Conservation (phyloP, 2,888 invertebrate genomes). For the Leptopilina myrica region DNA sequence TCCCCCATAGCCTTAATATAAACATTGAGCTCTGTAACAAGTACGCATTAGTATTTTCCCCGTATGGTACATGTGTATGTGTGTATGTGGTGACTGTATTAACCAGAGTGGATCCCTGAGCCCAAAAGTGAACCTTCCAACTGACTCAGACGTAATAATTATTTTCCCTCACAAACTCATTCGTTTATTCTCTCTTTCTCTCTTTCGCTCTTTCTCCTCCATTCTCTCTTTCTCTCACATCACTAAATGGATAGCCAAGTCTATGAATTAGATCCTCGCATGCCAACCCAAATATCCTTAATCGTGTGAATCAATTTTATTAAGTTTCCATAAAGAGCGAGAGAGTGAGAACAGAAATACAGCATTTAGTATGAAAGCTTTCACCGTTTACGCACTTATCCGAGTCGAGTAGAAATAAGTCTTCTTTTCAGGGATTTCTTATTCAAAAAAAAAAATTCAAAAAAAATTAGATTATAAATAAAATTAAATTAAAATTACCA, state of each 20-base stretch:
- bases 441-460: too few species aligned
- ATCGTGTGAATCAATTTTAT: constrained; percentile 8
- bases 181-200: not conserved
- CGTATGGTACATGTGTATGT: constrained; percentile 47
- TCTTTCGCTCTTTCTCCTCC: not conserved
- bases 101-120: constrained; percentile 54
- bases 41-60: constrained; percentile 56
- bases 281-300: constrained; percentile 15
- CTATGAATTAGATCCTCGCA: constrained; percentile 15
- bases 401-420: too few species aligned
- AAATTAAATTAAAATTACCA: too few species aligned
- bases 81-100: constrained; percentile 55
- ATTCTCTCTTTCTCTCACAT: constrained; percentile 7
- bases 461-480: too few species aligned
- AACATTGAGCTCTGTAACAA: constrained; percentile 60
- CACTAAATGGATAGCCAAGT: constrained; percentile 4
- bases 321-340: not conserved
- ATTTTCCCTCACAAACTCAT: constrained; percentile 42
- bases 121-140: constrained; percentile 39
- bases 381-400: too few species aligned
- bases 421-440: too few species aligned
- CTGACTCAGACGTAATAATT: constrained; percentile 42
- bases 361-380: too few species aligned
- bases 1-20: constrained; percentile 61
- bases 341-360: too few species aligned